Base-by-base conservation (phyloP, 2,797 vertebrate species). In the Gymnoscopelus microlampas region DNA sequence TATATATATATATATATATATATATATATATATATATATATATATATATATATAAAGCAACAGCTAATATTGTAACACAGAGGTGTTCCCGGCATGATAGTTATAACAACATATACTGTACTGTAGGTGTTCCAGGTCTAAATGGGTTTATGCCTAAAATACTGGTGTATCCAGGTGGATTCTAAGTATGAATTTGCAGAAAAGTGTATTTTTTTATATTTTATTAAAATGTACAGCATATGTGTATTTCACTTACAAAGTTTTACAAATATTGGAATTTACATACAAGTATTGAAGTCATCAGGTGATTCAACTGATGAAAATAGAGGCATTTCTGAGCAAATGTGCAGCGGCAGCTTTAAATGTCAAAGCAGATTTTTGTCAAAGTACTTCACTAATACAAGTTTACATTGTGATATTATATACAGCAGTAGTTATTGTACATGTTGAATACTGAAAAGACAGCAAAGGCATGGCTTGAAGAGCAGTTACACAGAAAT, bases 361-460 rank as follows among this genome's bases (percentile, higher is more conserved):
- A 78, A 69, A 81, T 48, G 73, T 86, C 70, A 85, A 88, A 88
- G 85, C 81, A 65, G 57, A 44, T 86, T 89, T 68, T 63, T 87
- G 66, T 73, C 72, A 78, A 73, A 84, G 76, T 71, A 74, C 74
- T 85, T 87, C 70, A 85, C 77, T 77, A 77, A 79, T 84, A 83
- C 49, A 81, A 76, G 86, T 88, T 87, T 83, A 87, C 77, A 85
- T 80, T 63, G 66, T 82, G 73, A 39, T 72, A 63, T 66, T 92
- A 91, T 92, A 89, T 92, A 93, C 88, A 93, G 87, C 90, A 92
- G 90, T 91, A 93, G 91, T 92, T 91, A 89, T 78, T 84, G 81
- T 82, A 81, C 81, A 72, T 71, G 69, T 72, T 74, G 78, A 82
- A 87, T 87, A 87, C 69, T 85, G 74, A 69, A 76, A 73, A 83